phyloP scores from a whole-genome alignment of 1,140 invertebrate species.

The Drosophila nasuta region DNA sequence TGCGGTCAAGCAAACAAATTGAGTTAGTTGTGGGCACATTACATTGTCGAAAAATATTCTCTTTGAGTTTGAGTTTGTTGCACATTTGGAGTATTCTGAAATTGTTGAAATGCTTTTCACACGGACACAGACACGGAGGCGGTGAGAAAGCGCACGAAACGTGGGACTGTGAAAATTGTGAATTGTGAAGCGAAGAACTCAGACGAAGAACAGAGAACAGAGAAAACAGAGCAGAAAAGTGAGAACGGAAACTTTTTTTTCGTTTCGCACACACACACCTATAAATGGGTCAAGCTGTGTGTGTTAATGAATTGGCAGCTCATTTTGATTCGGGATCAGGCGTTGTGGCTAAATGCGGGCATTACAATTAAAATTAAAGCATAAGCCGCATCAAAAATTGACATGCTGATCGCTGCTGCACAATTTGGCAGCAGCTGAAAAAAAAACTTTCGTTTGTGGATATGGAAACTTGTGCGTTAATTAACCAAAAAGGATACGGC shows the following conservation, averaged over 20 bases:
- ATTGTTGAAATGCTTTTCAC: slow-evolving; percentile 73
- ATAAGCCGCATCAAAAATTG: slow-evolving; percentile 71
- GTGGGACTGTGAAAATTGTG: slow-evolving; percentile 78
- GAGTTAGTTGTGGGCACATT: slow-evolving; percentile 35
- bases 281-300: slow-evolving; percentile 36
- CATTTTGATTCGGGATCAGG: slow-evolving; percentile 49
- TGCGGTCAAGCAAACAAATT: slow-evolving; percentile 2
- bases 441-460: slow-evolving; percentile 44
- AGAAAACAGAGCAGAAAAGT: background rate
- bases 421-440: slow-evolving; percentile 72
- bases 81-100: slow-evolving; percentile 59
- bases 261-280: slow-evolving; percentile 34
- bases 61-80: slow-evolving; percentile 31
- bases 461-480: slow-evolving; percentile 43
- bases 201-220: slow-evolving; percentile 3
- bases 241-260: background rate
- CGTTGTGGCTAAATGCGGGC: slow-evolving; percentile 54
- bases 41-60: slow-evolving; percentile 76
- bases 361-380: slow-evolving; percentile 68
- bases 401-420: slow-evolving; percentile 47
- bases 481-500: slow-evolving; percentile 69
- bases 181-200: slow-evolving; percentile 54
- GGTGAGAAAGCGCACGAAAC: slow-evolving; percentile 43
- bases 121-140: slow-evolving; percentile 36
- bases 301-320: slow-evolving; percentile 75